Conservation (phyloP, 2,888 invertebrate genomes). For the Spialia ferax region DNA sequence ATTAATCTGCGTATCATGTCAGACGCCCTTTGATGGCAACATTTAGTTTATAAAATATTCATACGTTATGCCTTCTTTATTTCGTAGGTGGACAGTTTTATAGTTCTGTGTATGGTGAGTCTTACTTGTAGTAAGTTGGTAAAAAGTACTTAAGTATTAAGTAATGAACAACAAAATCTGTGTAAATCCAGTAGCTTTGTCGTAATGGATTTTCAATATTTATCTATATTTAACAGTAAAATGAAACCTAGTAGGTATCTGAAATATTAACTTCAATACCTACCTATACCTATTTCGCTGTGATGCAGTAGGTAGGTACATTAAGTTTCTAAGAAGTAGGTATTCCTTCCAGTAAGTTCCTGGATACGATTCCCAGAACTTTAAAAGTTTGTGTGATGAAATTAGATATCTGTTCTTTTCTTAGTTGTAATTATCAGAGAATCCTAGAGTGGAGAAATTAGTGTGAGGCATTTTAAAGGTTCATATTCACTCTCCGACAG, state of each 20-base stretch:
- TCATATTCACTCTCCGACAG: too few relatives aligned
- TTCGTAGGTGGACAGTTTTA: background rate
- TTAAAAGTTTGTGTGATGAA: too few relatives aligned
- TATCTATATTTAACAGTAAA: background rate
- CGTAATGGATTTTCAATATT: background rate
- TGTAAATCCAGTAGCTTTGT: background rate
- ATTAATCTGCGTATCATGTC: too few relatives aligned
- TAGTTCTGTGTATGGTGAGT: background rate
- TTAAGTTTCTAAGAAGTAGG: too few relatives aligned
- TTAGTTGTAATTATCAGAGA: too few relatives aligned
- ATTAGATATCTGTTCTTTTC: too few relatives aligned
- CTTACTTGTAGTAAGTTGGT: background rate
- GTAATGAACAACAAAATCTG: background rate
- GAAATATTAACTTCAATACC: background rate
- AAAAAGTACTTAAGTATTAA: background rate
- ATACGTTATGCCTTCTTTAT: conserved; percentile 5
- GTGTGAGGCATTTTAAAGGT: too few relatives aligned
- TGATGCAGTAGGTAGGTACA: too few relatives aligned
- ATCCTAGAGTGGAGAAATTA: too few relatives aligned
- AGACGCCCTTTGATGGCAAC: conserved; percentile 17
- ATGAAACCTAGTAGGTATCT: background rate
- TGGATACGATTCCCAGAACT: too few relatives aligned
- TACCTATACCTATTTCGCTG: too few relatives aligned
- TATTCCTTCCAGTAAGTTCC: too few relatives aligned
- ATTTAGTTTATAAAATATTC: conserved; percentile 14